Base-by-base conservation (phyloP, 2,888 invertebrate genomes). In the Oeneis ivallda region DNA sequence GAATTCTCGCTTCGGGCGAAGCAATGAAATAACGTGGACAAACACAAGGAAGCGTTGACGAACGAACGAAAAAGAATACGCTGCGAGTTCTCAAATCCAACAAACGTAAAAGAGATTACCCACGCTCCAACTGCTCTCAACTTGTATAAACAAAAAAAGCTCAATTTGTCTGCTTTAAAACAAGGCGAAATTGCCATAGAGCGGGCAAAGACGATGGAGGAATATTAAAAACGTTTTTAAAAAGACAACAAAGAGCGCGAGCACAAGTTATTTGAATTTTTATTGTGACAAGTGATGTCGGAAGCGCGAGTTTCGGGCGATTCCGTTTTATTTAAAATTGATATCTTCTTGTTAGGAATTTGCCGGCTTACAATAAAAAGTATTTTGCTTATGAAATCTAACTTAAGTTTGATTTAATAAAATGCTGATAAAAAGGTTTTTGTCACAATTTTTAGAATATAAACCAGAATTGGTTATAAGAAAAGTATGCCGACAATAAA, bases 51-150 rank as follows among this genome's bases (percentile, higher is more conserved):
- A 77, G 74, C 78, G 80, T 82, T 86, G 86, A 86, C 84, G 87
- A 82, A 84, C 79, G 81, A 84, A 85, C 82, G 84, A 85, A 89
- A 88, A 87, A 85, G 80, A 82, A 84, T 80, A 80, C 76, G 74
- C 76, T 70, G 68, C 60, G 72, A 75, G 75, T 79, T 85, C 86
- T 86, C 85, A 84, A 87, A 87, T 86, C 85, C 83, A 84, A 88
- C 89, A 86, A 88, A 88, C 88, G 86, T 82, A 87, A 90, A 90
- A 85, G 87, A 89, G 89, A 91, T 91, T 92, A 91, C 88, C 85
- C 76, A 82, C 86, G 89, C 88, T 87, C 86, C 85, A 84, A 85
- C 87, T 89, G 89, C 81, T 86, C 83, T 82, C 85, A 86, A 89
- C 88, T 90, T 90, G 86, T 85, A 89, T 84, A 89, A 88, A 89